Evolutionary conservation across 2,888 invertebrate genomes (phyloP), one percentile per base, ranked within the genome.

Genomic region (Epistrophella euchroma): DNA sequence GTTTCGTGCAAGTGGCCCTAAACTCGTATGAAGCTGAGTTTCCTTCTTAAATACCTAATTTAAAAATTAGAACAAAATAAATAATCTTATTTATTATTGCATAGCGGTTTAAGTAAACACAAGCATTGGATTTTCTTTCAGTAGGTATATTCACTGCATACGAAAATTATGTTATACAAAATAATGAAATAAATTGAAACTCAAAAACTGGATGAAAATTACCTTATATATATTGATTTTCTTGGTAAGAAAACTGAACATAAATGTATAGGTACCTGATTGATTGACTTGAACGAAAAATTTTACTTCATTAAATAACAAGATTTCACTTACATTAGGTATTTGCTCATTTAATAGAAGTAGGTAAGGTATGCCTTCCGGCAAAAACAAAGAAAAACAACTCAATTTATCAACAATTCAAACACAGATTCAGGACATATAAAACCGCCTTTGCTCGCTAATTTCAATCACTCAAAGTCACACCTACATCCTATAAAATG

Each of bases 401-500:
- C 79, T 83, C 74, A 80, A 85, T 85, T 81, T 76, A 85, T 85
- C 85, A 80, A 68, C 52, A 55, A 56, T 22, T 37, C 32, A 37
- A 62, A 60, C 50, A 37, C 50, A 66, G 9, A 11, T 7, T 50
- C 19, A 66, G 25, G 2, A 6, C 1, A 32, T 13, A 58, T 19
- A 58, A 3, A 60, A 52, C 25, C 37, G 52, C 32, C 68, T 68
- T 28, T 52, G 19, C 47, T 15, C 22, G 68, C 66, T 71, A 52
- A 84, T 80, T 75, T 75, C 84, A 75, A 79, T 84, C 71, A 75
- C 58, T 79, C 80, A 84, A 66, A 52, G 74, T 55, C 43, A 56
- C 78, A 58, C 72, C 81, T 50, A 52, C n/a, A 52, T 19, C n/a
- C 37, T n/a, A 47, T 13, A 66, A 66, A 35, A 66, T 62, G 62